Evolutionary conservation across 2,797 vertebrate genomes (phyloP).

Genomic region (Oceanodroma leucorhoa): DNA sequence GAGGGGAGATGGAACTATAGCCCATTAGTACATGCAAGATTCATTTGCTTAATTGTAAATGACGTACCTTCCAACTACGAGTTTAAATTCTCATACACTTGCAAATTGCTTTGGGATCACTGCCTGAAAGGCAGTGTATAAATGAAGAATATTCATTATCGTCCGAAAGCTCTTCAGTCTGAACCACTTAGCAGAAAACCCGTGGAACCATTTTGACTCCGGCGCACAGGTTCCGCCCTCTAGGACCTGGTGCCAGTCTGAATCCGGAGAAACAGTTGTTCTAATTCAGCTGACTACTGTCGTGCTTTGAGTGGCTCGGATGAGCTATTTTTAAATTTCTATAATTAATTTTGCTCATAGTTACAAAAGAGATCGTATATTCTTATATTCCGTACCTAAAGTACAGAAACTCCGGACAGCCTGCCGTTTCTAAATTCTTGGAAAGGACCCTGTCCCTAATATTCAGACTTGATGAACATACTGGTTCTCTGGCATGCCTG

Average conservation of each 20-base stretch:
- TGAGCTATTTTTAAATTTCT: not conserved
- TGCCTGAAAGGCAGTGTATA: not conserved
- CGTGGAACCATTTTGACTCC: not conserved
- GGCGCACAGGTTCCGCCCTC: not conserved
- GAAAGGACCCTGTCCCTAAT: slow-evolving; percentile 64
- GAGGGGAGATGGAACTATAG: not conserved
- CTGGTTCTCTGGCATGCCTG: slow-evolving; percentile 71
- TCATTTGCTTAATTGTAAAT: not conserved
- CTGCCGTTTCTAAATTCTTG: slow-evolving; percentile 50
- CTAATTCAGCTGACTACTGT: not conserved
- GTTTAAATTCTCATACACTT: not conserved
- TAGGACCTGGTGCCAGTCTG: not conserved
- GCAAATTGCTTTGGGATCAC: not conserved
- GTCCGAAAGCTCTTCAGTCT: not conserved
- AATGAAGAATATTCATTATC: not conserved
- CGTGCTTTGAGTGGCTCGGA: not conserved
- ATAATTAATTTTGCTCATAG: not conserved
- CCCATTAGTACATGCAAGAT: not conserved
- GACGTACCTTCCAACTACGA: not conserved
- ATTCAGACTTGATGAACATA: slow-evolving; percentile 60
- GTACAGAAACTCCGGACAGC: not conserved
- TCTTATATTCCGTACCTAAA: not conserved
- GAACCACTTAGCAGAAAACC: slow-evolving; percentile 1
- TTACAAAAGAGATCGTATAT: not conserved
- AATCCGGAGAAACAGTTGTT: not conserved